These are phyloP conservation scores for Pachymerium ferrugineum DNA, from an alignment of 2,888 invertebrate species.

Conservation along the genomic window DNA sequence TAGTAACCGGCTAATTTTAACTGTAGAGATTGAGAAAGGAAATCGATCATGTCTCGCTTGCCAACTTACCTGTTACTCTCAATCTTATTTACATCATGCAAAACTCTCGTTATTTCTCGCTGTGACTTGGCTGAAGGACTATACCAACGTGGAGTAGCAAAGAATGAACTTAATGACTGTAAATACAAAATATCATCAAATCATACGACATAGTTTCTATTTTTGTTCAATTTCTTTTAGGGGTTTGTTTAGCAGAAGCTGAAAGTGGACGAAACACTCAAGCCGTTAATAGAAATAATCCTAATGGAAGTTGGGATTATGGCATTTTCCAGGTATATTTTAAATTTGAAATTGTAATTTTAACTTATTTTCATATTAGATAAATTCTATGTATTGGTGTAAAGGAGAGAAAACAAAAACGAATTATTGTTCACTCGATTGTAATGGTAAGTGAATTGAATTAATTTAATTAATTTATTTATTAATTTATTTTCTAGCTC, in stretches of 20 bases:
- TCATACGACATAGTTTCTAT: not conserved
- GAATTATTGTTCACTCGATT: not conserved
- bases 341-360: not conserved
- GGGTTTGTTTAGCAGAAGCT: constrained; percentile 16
- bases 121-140: not conserved
- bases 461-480: not conserved
- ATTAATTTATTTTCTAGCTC: not conserved
- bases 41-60: too few species aligned
- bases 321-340: constrained; percentile 23
- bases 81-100: not conserved
- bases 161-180: not conserved
- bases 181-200: not conserved
- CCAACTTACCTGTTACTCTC: too few species aligned
- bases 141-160: not conserved
- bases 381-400: not conserved
- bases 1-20: too few species aligned
- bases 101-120: not conserved
- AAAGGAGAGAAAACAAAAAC: not conserved
- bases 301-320: constrained; percentile 21
- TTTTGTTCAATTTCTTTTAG: not conserved
- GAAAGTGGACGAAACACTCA: not conserved
- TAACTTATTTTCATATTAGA: not conserved
- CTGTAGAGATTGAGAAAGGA: too few species aligned
- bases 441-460: not conserved
- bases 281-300: not conserved